These are phyloP conservation scores for Megaleporinus macrocephalus DNA, from an alignment of 2,113 vertebrate genomes.

Conservation along the genomic window DNA sequence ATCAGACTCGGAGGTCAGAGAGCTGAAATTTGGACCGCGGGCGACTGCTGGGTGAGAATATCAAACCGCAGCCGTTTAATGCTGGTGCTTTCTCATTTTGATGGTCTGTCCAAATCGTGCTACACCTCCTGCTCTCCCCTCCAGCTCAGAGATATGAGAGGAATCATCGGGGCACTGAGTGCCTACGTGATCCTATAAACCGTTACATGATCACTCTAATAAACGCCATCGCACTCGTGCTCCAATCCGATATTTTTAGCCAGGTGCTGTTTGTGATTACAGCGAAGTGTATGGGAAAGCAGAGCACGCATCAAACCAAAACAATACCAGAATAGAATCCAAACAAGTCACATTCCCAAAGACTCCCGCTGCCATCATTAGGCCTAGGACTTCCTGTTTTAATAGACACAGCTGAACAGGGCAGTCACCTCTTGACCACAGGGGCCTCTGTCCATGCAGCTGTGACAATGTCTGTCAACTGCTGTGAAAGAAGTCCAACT, in stretches of 20 bases:
- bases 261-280: constrained; percentile 23
- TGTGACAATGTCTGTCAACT: constrained; percentile 41
- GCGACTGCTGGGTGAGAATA: constrained; percentile 47
- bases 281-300: constrained; percentile 12
- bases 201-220: constrained; percentile 33
- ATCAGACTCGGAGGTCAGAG: constrained; percentile 54
- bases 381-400: constrained; percentile 31
- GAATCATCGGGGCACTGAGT: neutral
- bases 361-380: constrained; percentile 19
- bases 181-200: constrained; percentile 28
- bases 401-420: constrained; percentile 44
- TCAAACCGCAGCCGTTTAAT: constrained; percentile 34
- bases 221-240: constrained; percentile 12
- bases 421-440: constrained; percentile 45
- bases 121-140: neutral
- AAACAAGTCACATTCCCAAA: constrained; percentile 12
- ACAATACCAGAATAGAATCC: constrained; percentile 30
- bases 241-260: constrained; percentile 22
- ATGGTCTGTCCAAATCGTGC: constrained; percentile 40
- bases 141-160: constrained; percentile 9
- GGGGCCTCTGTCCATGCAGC: constrained; percentile 37
- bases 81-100: constrained; percentile 14
- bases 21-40: constrained; percentile 48
- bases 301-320: constrained; percentile 42
- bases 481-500: neutral